A percentile compares a stretch with the other conserved stretches of the same genome.
phyloP scores from a whole-genome alignment of 2,113 vertebrate species.

The Sus scrofa region T2T-Sscrofa CM000824.6:46953501-46954000 shows the following conservation, averaged over 20 bases:
- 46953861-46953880: neutral
- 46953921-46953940: neutral
- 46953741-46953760: neutral
- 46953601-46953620: constrained; percentile 28
- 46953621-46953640: neutral
- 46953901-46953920: neutral
- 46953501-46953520: neutral
- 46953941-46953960: neutral
- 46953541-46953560: constrained; percentile 34
- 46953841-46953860: neutral
- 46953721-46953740: neutral
- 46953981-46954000: neutral
- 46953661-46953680: neutral
- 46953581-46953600: neutral
- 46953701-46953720: neutral
- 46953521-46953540: neutral
- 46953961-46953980: neutral
- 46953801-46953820: neutral
- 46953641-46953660: constrained; percentile 36
- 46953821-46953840: neutral
- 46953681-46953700: neutral
- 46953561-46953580: constrained; percentile 3
- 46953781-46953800: neutral
- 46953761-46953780: neutral
- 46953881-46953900: neutral